Conservation (phyloP, 2,113 vertebrate genomes). For the Gallinago media region DNA sequence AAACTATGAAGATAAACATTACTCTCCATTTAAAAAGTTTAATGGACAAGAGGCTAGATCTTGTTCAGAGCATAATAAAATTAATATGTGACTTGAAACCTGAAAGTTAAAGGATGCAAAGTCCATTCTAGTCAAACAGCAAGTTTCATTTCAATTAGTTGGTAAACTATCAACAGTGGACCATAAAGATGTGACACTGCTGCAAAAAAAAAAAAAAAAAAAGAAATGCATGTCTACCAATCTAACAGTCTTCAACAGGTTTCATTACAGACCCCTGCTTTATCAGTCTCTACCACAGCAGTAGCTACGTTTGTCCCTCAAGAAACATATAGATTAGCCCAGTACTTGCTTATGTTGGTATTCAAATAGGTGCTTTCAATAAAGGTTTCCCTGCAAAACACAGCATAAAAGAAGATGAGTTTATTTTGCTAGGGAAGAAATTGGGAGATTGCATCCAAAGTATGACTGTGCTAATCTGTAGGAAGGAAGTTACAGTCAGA, state of each 20-base stretch:
- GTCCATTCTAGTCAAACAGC: neutral
- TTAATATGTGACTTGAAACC: neutral
- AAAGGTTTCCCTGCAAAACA: neutral
- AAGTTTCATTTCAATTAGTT: neutral
- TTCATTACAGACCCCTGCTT: neutral
- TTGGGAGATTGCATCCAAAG: neutral
- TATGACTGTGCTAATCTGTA: neutral
- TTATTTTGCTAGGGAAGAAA: neutral
- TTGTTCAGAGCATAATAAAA: neutral
- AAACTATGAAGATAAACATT: neutral
- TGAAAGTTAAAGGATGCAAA: neutral
- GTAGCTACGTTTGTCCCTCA: neutral
- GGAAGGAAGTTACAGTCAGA: neutral
- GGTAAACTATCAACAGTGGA: neutral
- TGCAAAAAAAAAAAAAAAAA: neutral
- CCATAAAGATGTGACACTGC: neutral
- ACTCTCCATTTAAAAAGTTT: neutral
- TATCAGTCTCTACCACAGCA: neutral
- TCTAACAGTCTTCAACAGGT: accelerated
- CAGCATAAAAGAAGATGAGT: neutral
- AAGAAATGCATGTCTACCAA: neutral
- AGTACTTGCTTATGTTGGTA: neutral
- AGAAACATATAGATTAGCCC: neutral
- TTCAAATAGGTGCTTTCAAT: neutral
- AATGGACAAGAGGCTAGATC: neutral